Evolutionary conservation across 2,113 vertebrate species (phyloP), one percentile per base, ranked within the genome.

Genomic region (Erythrocercus mccallii): DNA sequence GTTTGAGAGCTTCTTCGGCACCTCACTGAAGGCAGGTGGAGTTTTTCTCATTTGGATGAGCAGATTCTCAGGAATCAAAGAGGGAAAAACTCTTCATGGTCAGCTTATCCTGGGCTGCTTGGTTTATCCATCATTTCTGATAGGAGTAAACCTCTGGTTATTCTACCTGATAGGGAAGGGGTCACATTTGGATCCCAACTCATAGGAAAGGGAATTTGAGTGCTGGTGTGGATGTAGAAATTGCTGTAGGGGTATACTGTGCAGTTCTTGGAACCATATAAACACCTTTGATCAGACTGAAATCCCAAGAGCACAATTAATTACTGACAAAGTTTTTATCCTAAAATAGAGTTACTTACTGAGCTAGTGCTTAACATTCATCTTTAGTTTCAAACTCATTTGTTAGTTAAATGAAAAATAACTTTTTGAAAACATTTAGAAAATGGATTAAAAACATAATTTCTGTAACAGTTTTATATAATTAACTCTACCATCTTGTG

Each of bases 341-440:
- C 62, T 42, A 81, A 95, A 95, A 76, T 47, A 85, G 45, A 57
- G 15, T 68, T 94, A 85, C 47, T 62, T 72, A 35, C 2, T 84
- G 66, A 64, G 45, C 33, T 64, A 50, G 38, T 47, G 23, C 40
- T 73, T 89, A 86, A 45, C 12, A 53, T 65, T 56, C 48, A 45
- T 57, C n/a, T 45, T 73, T 38, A 57, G 19, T 73, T 95, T 81
- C 54, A 94, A 69, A 51, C n/a, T 56, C 48, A 68, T 70, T 58
- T 6, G 27, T 76, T 86, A 83, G 76, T 90, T 80, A 45, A 54
- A 60, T 72, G 17, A 6, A 93, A 89, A 94, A 86, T 31, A 92
- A 86, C 56, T 86, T 94, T 62, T 86, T 12, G 28, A 94, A 94
- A 95, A 87, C 35, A 60, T 65, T 72, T 88, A 89, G 79, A 92